phyloP scores from a whole-genome alignment of 2,888 invertebrate genomes.

The Muschampia plurimacula region DNA sequence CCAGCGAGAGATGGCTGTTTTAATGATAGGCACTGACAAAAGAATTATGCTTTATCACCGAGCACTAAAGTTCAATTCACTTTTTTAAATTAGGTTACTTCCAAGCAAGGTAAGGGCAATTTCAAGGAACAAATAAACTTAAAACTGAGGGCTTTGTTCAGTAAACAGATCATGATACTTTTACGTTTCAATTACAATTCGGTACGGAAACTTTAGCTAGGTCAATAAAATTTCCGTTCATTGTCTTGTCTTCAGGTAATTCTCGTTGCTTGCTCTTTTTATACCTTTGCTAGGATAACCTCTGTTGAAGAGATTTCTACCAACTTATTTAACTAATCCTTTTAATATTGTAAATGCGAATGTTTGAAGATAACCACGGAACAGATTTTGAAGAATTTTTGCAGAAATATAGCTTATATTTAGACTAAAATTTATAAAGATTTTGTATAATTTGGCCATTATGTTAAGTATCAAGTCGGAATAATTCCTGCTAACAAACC shows the following conservation, averaged over 20 bases:
- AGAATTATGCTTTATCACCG: constrained; percentile 36
- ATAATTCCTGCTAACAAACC: too few species aligned
- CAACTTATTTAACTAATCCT: too few species aligned
- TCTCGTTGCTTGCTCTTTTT: not conserved
- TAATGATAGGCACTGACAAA: constrained; percentile 30
- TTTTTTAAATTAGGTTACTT: constrained; percentile 28
- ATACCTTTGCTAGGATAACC: too few species aligned
- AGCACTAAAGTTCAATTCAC: constrained; percentile 32
- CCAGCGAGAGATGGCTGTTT: constrained; percentile 36
- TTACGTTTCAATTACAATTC: constrained; percentile 31
- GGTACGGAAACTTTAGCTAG: constrained; percentile 10
- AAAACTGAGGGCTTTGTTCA: constrained; percentile 25
- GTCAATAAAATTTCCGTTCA: not conserved
- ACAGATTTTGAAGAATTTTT: too few species aligned
- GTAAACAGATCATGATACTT: constrained; percentile 38
- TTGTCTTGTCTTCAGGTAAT: not conserved
- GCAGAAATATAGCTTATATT: too few species aligned
- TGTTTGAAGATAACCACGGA: too few species aligned
- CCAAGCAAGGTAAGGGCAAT: constrained; percentile 30
- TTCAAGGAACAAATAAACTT: constrained; percentile 33
- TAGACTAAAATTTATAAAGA: too few species aligned
- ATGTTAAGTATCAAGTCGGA: too few species aligned
- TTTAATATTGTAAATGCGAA: too few species aligned
- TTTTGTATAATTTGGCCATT: too few species aligned
- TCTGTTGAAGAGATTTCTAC: too few species aligned